These are phyloP conservation scores for Morpho achilles DNA, from an alignment of 2,888 invertebrate genomes.

Conservation along the genomic window DNA sequence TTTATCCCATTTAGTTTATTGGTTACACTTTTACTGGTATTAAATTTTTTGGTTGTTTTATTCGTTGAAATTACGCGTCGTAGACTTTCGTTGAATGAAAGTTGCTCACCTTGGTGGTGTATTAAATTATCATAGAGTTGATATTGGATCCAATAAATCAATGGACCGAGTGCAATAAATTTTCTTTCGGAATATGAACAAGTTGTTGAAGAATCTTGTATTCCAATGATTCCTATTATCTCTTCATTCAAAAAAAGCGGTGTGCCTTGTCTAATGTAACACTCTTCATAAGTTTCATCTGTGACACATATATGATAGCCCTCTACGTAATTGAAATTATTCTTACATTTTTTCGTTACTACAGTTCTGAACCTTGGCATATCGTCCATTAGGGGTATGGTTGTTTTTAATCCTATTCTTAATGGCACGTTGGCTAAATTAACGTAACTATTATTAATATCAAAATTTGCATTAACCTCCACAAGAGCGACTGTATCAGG, in stretches of 20 bases:
- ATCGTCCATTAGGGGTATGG: conserved; percentile 35
- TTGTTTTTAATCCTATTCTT: conserved; percentile 37
- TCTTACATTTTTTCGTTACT: conserved; percentile 39
- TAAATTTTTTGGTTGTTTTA: not conserved
- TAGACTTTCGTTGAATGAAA: not conserved
- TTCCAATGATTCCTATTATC: conserved; percentile 31
- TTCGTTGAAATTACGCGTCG: not conserved
- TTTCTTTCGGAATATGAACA: conserved; percentile 11
- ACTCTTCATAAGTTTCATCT: conserved; percentile 30
- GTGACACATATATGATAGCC: conserved; percentile 42
- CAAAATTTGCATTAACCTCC: conserved; percentile 7
- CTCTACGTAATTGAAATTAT: conserved; percentile 12
- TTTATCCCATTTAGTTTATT: no score
- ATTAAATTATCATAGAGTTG: conserved; percentile 2
- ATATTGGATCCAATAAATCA: conserved; percentile 38
- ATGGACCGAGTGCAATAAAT: conserved; percentile 19
- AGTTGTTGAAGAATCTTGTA: conserved; percentile 5
- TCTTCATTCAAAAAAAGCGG: conserved; percentile 44
- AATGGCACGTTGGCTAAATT: conserved; percentile 38
- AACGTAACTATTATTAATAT: conserved; percentile 20
- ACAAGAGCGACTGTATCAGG: conserved; percentile 22
- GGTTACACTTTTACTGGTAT: no score
- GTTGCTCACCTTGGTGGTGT: not conserved
- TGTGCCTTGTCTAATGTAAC: conserved; percentile 39
- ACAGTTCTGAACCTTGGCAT: conserved; percentile 32